phyloP scores from a whole-genome alignment of 2,113 vertebrate species.

The Tursiops truncatus region DNA sequence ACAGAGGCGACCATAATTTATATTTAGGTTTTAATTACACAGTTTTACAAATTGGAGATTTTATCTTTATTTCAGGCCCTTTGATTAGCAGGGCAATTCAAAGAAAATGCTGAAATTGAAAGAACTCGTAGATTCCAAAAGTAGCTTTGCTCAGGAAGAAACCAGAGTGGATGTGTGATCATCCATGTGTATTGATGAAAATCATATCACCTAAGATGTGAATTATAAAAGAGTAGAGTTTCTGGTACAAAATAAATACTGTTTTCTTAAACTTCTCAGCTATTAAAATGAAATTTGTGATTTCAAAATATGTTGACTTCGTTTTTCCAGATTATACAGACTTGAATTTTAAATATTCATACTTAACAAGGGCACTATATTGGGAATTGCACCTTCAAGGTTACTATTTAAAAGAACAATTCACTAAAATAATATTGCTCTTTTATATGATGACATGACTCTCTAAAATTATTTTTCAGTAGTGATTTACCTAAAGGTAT shows the following conservation, averaged over 20 bases:
- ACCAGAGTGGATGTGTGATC: neutral
- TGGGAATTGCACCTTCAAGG: constrained; percentile 12
- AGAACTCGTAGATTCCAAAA: neutral
- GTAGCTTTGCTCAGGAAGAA: neutral
- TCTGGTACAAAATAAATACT: neutral
- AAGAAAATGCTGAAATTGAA: constrained; percentile 6
- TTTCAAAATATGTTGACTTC: constrained; percentile 43
- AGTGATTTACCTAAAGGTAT: constrained; percentile 45
- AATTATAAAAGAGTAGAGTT: neutral
- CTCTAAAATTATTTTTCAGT: constrained; percentile 58
- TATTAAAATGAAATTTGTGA: constrained; percentile 30
- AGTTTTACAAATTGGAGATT: neutral
- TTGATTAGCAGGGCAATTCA: neutral
- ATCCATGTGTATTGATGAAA: neutral
- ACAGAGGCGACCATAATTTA: neutral
- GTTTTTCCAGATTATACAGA: constrained; percentile 10
- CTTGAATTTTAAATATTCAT: constrained; percentile 23
- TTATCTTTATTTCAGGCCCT: constrained; percentile 19
- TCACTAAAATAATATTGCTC: constrained; percentile 22
- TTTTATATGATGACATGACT: neutral
- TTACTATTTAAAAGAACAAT: neutral
- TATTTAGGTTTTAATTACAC: neutral
- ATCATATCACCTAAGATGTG: neutral
- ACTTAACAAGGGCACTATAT: neutral
- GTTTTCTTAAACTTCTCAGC: neutral